Evolutionary conservation across 2,797 vertebrate species (phyloP), one percentile per base, ranked within the genome.

Genomic region (Sebastes diaconus): DNA sequence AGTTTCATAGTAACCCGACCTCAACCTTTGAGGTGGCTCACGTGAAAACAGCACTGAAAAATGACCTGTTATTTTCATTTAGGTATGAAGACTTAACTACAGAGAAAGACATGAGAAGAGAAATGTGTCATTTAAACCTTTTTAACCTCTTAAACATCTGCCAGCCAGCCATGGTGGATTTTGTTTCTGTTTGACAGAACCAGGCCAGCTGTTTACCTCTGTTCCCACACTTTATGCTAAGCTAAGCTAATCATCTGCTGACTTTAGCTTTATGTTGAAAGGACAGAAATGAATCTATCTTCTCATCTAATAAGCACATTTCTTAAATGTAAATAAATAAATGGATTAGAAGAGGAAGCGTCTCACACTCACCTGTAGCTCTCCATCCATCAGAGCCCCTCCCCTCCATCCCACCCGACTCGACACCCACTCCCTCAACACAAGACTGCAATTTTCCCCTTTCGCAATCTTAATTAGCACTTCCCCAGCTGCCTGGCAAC

Each of bases 401-500:
- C 27, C 24, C 36, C 27, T 58, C 25, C 68, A 72, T n/a, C 34
- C 65, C 59, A 32, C 30, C 57, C 12, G 4, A 63, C 72, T 55
- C 20, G 6, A 59, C 82, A 61, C 50, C 36, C 29, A 42, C 25
- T 32, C 46, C 46, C 4, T 73, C 66, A 72, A 75, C 29, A 57
- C 42, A 78, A 69, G 20, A 27, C 75, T 68, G 42, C 84, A 83
- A 88, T 89, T 80, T 84, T 27, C 52, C 70, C 50, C 57, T 46
- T 9, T n/a, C 70, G 63, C 69, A 83, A 61, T 88, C 79, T 87
- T 89, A 92, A 92, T 93, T 85, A 89, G 67, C 82, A 78, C 83
- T 84, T 70, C 64, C 72, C 72, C 60, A 52, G 90, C 90, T 93
- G 91, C 95, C 85, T 90, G 85, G 91, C 91, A 94, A 94, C 95